phyloP scores from a whole-genome alignment of 1,140 invertebrate species.

The Drosophila quadrilineata region DNA sequence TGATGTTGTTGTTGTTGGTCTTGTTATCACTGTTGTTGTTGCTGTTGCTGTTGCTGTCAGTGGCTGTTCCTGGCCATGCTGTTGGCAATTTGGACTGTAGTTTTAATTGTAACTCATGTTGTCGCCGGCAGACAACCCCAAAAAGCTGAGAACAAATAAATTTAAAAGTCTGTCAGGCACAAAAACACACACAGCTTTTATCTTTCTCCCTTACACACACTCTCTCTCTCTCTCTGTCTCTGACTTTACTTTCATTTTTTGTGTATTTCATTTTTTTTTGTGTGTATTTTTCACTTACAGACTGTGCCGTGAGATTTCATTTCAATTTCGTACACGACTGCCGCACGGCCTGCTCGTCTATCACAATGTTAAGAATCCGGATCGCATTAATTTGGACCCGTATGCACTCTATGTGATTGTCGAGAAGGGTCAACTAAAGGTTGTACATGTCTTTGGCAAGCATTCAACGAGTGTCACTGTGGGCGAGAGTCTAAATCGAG shows the following conservation, averaged over 20 bases:
- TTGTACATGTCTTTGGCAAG: slow-evolving; percentile 94
- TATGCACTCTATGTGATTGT: slow-evolving; percentile 94
- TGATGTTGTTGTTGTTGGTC: slow-evolving; percentile 1
- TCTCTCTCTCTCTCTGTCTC: neutral
- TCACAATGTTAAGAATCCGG: slow-evolving; percentile 93
- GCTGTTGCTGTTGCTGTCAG: slow-evolving; percentile 2
- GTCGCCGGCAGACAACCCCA: slow-evolving; percentile 49
- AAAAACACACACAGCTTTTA: neutral
- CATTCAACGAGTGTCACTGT: slow-evolving; percentile 92
- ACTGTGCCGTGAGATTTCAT: slow-evolving; percentile 92
- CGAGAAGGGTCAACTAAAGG: slow-evolving; percentile 93
- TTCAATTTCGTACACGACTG: slow-evolving; percentile 92
- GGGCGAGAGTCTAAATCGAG: slow-evolving; percentile 93
- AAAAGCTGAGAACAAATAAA: slow-evolving; percentile 56
- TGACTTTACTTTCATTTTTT: slow-evolving; percentile 1
- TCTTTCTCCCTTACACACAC: neutral
- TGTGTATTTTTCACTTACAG: slow-evolving; percentile 82
- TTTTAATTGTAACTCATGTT: slow-evolving; percentile 72
- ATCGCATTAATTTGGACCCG: slow-evolving; percentile 87
- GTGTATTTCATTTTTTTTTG: neutral
- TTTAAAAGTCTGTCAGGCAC: slow-evolving; percentile 56
- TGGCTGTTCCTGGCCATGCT: slow-evolving; percentile 21
- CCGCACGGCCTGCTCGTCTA: slow-evolving; percentile 93
- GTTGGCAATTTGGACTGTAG: slow-evolving; percentile 60
- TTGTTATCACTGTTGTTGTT: slow-evolving; percentile 25